phyloP scores from a whole-genome alignment of 2,113 vertebrate species.

The Raja brachyura region DNA sequence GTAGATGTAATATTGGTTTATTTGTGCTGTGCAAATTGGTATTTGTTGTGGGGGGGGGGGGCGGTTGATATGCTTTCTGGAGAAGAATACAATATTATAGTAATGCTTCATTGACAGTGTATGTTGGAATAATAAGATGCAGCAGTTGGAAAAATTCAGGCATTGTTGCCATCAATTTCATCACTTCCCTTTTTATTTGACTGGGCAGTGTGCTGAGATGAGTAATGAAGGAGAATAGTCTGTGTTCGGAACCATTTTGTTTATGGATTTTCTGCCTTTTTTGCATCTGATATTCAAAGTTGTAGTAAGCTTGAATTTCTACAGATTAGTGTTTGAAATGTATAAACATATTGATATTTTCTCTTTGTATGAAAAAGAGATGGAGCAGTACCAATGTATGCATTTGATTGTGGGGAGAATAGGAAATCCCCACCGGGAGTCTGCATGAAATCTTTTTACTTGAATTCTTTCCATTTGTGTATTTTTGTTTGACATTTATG shows the following conservation, averaged over 20 bases:
- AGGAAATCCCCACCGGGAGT: neutral
- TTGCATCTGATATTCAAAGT: neutral
- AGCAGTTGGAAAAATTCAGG: neutral
- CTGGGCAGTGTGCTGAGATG: conserved; percentile 27
- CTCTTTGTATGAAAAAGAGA: neutral
- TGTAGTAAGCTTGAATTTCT: neutral
- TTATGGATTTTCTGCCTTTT: neutral
- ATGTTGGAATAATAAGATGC: neutral
- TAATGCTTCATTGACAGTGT: neutral
- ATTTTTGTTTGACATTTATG: neutral
- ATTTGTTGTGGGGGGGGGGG: neutral
- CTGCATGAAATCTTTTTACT: neutral
- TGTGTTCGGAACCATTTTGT: conserved; percentile 9
- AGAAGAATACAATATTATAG: neutral
- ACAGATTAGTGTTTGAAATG: neutral
- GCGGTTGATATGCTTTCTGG: neutral
- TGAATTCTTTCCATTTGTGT: neutral
- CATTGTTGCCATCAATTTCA: neutral
- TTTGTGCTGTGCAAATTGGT: neutral
- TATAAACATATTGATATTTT: neutral
- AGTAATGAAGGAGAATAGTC: neutral
- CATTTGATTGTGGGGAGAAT: neutral
- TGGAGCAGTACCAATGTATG: neutral
- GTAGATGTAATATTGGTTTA: neutral
- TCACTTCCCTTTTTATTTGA: conserved; percentile 20